These are phyloP conservation scores for Phrynocephalus vlangalii DNA, from an alignment of 2,797 vertebrate species.

Conservation along the genomic window DNA sequence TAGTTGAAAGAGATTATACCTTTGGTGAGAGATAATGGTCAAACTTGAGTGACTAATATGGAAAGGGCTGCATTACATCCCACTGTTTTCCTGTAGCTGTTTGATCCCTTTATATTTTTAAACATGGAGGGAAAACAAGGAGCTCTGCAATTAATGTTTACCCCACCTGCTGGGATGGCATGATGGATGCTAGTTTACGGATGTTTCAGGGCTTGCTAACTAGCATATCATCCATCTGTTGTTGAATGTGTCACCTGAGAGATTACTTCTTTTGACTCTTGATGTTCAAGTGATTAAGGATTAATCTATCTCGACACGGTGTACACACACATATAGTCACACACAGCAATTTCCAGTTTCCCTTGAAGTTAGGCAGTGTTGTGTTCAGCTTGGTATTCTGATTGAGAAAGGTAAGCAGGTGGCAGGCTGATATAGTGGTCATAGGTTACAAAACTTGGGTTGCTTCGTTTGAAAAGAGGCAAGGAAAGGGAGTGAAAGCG, in stretches of 20 bases:
- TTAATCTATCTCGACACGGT: accelerated
- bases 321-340: neutral
- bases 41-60: neutral
- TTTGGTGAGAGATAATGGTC: constrained; percentile 39
- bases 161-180: accelerated
- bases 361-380: accelerated
- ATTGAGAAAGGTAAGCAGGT: neutral
- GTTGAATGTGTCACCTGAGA: neutral
- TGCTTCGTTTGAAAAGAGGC: neutral
- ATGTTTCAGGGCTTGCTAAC: neutral
- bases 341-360: constrained; percentile 34
- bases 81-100: neutral
- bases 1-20: constrained; percentile 34
- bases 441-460: neutral
- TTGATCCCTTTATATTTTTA: constrained; percentile 6
- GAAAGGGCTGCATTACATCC: constrained; percentile 8
- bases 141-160: neutral
- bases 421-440: neutral
- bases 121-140: constrained; percentile 10
- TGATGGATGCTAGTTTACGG: neutral
- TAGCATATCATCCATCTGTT: accelerated
- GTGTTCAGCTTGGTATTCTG: neutral
- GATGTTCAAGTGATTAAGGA: accelerated
- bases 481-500: neutral
- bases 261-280: constrained; percentile 32